These are phyloP conservation scores for Borostomias antarcticus DNA, from an alignment of 2,797 vertebrate genomes.

Conservation along the genomic window DNA sequence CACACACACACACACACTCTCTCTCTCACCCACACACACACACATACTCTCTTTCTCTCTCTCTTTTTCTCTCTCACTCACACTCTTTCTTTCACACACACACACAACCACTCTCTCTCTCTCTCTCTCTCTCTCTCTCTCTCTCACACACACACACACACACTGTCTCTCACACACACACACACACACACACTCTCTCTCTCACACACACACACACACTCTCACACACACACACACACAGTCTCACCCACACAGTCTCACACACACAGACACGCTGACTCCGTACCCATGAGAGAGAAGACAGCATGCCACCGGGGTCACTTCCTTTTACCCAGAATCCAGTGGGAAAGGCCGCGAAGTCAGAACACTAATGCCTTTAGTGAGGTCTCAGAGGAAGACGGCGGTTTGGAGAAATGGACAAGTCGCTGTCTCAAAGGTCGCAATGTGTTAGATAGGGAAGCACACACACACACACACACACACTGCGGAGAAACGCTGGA, in stretches of 20 bases:
- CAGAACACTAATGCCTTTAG: conserved; percentile 75
- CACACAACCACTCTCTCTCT: not conserved
- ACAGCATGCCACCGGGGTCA: conserved; percentile 58
- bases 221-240: conserved; percentile 20
- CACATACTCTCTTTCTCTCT: no score
- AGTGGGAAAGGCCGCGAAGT: conserved; percentile 64
- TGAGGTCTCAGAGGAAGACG: conserved; percentile 64
- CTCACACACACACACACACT: conserved; percentile 31
- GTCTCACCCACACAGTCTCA: no score
- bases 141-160: not conserved
- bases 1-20: no score
- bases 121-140: not conserved
- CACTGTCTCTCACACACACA: not conserved
- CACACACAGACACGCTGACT: not conserved
- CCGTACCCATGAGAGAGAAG: conserved; percentile 31
- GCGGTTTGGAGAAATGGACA: conserved; percentile 55
- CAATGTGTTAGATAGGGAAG: conserved; percentile 2
- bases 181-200: conserved; percentile 24
- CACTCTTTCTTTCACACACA: not conserved
- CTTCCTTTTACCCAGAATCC: conserved; percentile 67
- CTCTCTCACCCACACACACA: no score
- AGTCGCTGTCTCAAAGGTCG: conserved; percentile 69
- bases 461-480: conserved; percentile 25
- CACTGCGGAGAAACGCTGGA: conserved; percentile 56
- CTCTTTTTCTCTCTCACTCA: conserved; percentile 18